Conservation (phyloP, 2,888 invertebrate genomes). For the Malacosoma neustria region DNA sequence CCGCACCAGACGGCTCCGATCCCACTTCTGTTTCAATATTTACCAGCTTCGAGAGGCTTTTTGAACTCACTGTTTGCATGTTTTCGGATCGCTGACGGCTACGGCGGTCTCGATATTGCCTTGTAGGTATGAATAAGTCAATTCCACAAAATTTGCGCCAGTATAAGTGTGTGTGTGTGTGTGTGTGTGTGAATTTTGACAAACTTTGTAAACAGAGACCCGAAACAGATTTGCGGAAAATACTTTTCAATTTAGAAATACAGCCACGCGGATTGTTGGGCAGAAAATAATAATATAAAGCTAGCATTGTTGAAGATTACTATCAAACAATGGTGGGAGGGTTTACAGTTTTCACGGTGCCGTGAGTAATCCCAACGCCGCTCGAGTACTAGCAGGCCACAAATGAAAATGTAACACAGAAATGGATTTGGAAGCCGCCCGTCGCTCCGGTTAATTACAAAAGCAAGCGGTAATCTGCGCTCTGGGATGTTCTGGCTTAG, state of each 20-base stretch:
- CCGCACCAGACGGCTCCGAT: slow-evolving; percentile 60
- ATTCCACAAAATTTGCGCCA: slow-evolving; percentile 47
- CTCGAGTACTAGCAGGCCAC: slow-evolving; percentile 56
- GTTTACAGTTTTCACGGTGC: slow-evolving; percentile 45
- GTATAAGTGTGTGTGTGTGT: slow-evolving; percentile 40
- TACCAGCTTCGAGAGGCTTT: slow-evolving; percentile 72
- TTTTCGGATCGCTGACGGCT: slow-evolving; percentile 73
- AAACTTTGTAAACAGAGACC: slow-evolving; percentile 42
- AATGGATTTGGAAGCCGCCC: slow-evolving; percentile 75
- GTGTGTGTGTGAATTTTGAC: slow-evolving; percentile 45
- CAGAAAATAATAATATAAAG: neutral
- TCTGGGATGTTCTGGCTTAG: slow-evolving; percentile 74
- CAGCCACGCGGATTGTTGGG: no score
- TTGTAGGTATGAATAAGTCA: slow-evolving; percentile 66
- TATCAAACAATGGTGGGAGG: slow-evolving; percentile 37
- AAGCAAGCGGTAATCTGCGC: slow-evolving; percentile 76
- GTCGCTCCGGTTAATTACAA: slow-evolving; percentile 75
- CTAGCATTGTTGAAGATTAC: slow-evolving; percentile 18
- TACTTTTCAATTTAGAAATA: slow-evolving; percentile 17
- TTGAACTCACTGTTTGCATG: slow-evolving; percentile 72
- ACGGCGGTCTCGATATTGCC: slow-evolving; percentile 61
- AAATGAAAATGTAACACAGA: slow-evolving; percentile 76
- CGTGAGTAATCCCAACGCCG: slow-evolving; percentile 52
- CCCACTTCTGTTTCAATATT: slow-evolving; percentile 74
- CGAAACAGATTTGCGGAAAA: slow-evolving; percentile 31